phyloP scores from a whole-genome alignment of 2,113 vertebrate genomes.

The Bubo blakistoni region DNA sequence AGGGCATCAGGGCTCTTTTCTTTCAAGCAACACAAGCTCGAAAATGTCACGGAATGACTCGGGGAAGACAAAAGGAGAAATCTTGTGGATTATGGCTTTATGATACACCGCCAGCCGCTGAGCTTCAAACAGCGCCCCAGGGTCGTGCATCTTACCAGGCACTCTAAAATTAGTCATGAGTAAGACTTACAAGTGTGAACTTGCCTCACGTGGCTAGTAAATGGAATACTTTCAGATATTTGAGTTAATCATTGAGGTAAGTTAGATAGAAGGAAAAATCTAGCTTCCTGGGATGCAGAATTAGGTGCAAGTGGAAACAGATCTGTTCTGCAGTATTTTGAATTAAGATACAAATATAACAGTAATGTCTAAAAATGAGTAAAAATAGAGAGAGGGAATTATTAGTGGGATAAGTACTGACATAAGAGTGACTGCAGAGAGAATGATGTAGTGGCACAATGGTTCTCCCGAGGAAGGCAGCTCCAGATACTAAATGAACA shows the following conservation, averaged over 20 bases:
- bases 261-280: background rate
- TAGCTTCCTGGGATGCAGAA: background rate
- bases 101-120: background rate
- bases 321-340: background rate
- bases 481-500: background rate
- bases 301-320: background rate
- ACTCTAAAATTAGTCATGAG: background rate
- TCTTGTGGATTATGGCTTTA: background rate
- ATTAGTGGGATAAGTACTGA: background rate
- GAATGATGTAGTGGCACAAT: background rate
- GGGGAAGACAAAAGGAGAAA: background rate
- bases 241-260: background rate
- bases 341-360: background rate
- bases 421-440: background rate
- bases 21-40: background rate
- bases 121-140: background rate
- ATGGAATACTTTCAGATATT: background rate
- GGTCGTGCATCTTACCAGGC: background rate
- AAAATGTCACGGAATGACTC: background rate
- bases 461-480: background rate
- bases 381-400: background rate
- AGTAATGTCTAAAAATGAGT: background rate
- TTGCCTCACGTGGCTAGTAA: background rate
- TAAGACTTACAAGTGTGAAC: background rate
- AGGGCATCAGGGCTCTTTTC: background rate